These are phyloP conservation scores for Halocynthia roretzi DNA, from an alignment of 23 tunicate species.

Conservation along the genomic window DNA sequence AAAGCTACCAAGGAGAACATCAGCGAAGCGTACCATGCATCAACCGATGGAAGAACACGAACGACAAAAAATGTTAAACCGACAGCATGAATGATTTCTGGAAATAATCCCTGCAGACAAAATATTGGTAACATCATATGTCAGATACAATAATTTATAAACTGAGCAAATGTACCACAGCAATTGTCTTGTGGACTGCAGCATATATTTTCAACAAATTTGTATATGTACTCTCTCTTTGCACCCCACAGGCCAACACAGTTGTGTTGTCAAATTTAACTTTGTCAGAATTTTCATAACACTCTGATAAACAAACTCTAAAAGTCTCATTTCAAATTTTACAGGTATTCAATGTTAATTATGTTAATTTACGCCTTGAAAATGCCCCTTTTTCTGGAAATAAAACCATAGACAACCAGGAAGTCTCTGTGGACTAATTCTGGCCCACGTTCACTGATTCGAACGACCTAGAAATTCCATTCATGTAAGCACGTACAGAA, in stretches of 20 bases:
- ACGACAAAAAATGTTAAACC: constrained; percentile 63
- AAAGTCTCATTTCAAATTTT: too few relatives aligned
- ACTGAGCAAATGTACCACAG: background rate
- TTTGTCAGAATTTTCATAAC: too few relatives aligned
- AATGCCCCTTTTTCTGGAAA: too few relatives aligned
- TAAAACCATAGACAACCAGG: too few relatives aligned
- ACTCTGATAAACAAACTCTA: too few relatives aligned
- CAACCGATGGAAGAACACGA: constrained; percentile 59
- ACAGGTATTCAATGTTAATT: too few relatives aligned
- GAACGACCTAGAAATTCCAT: too few relatives aligned
- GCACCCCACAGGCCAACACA: background rate
- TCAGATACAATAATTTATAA: background rate
- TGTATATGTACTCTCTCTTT: background rate
- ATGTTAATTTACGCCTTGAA: too few relatives aligned
- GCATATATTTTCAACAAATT: background rate
- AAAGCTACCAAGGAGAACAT: constrained; percentile 47
- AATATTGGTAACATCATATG: background rate
- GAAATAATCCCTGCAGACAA: constrained; percentile 51
- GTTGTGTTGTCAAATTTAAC: too few relatives aligned
- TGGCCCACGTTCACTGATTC: too few relatives aligned
- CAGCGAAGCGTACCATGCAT: constrained; percentile 41
- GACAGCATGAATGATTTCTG: constrained; percentile 52
- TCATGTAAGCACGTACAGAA: background rate
- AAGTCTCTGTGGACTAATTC: too few relatives aligned
- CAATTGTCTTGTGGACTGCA: background rate